Conservation (phyloP, 2,797 vertebrate genomes). For the Macrochelys suwanniensis region DNA sequence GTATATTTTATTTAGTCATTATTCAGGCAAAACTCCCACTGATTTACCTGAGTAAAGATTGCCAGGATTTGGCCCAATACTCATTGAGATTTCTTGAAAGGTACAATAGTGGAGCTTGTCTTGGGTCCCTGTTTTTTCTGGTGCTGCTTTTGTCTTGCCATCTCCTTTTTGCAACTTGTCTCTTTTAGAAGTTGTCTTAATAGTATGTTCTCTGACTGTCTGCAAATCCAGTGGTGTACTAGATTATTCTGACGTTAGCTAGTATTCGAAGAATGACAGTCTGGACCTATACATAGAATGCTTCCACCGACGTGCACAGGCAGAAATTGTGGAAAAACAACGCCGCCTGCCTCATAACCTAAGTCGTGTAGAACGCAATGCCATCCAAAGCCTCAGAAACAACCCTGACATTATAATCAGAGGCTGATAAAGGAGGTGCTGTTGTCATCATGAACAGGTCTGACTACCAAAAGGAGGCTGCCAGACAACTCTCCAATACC, state of each 20-base stretch:
- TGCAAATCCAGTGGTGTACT: neutral
- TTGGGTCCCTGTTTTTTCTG: neutral
- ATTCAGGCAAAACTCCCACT: neutral
- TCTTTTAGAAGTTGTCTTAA: neutral
- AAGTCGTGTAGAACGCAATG: no score
- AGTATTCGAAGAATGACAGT: neutral
- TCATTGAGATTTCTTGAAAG: neutral
- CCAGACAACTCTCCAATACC: no score
- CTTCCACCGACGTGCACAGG: no score
- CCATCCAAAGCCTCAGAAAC: no score
- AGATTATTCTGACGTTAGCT: neutral
- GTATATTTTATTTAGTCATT: neutral
- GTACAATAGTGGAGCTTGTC: neutral
- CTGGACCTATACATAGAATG: no score
- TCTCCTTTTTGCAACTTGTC: neutral
- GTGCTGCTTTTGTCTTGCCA: neutral
- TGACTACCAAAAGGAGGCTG: no score
- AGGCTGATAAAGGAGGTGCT: no score
- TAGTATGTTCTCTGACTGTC: conserved; percentile 11
- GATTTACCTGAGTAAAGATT: neutral
- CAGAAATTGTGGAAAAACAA: no score
- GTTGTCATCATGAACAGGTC: no score
- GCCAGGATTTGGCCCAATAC: neutral
- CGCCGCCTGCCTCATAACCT: no score
- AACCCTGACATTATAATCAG: no score